Percentiles rank a stretch among this genome's conserved stretches.
Conservation (phyloP, 2,888 invertebrate genomes). For the Pyrocoelia pectoralis region DNA sequence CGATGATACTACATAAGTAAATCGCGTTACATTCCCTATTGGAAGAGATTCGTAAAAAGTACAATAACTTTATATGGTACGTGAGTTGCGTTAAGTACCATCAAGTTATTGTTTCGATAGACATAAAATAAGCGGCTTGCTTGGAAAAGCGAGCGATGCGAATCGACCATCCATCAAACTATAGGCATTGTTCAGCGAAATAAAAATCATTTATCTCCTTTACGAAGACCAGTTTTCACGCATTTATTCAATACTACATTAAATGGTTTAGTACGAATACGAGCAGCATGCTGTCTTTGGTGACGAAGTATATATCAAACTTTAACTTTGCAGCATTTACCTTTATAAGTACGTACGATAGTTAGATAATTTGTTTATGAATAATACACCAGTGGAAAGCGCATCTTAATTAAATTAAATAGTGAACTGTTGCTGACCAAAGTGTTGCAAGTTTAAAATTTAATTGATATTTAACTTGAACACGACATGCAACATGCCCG, state of each 20-base stretch:
- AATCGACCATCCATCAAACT: slow-evolving; percentile 48
- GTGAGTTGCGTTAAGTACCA: slow-evolving; percentile 40
- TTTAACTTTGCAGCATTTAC: no score
- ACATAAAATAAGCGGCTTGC: slow-evolving; percentile 42
- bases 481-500: no score
- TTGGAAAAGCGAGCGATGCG: slow-evolving; percentile 41
- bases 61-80: slow-evolving; percentile 41
- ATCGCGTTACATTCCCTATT: slow-evolving; percentile 28
- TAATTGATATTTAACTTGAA: no score
- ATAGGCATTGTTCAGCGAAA: slow-evolving; percentile 48
- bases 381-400: no score
- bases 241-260: slow-evolving; percentile 58
- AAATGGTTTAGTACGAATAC: slow-evolving; percentile 40
- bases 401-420: no score
- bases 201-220: slow-evolving; percentile 54
- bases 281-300: slow-evolving; percentile 21
- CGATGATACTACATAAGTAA: slow-evolving; percentile 26
- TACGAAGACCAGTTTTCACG: slow-evolving; percentile 55
- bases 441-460: no score
- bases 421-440: no score
- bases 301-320: slow-evolving; percentile 25
- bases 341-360: no score
- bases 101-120: slow-evolving; percentile 41
- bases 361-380: no score
- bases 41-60: slow-evolving; percentile 30